A percentile compares a stretch with the other conserved stretches of the same genome.
These are phyloP conservation scores for Temnothorax ravouxi DNA, from an alignment of 2,888 invertebrate genomes.

Conservation along the genomic window DNA sequence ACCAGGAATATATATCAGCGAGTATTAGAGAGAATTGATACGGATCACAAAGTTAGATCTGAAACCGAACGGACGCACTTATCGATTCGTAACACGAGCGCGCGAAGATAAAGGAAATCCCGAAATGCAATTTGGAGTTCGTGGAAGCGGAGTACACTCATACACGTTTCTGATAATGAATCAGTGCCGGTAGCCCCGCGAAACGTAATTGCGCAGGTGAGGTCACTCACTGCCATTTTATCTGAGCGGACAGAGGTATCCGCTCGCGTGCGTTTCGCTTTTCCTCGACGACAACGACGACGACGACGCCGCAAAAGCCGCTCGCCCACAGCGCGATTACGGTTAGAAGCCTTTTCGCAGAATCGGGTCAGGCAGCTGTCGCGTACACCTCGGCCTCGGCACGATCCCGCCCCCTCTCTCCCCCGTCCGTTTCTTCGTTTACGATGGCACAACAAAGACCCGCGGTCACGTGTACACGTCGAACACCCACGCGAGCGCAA, in stretches of 20 bases:
- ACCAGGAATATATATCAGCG: not conserved
- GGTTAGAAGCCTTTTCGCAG: slow-evolving; percentile 69
- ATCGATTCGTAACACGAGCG: not conserved
- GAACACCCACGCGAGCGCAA: slow-evolving; percentile 55
- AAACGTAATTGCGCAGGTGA: slow-evolving; percentile 62
- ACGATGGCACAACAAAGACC: slow-evolving; percentile 64
- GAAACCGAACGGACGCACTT: not conserved
- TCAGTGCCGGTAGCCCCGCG: slow-evolving; percentile 58
- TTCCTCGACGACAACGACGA: slow-evolving; percentile 7
- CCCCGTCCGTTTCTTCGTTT: slow-evolving; percentile 31
- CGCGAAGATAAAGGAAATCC: slow-evolving; percentile 21
- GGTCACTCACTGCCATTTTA: slow-evolving; percentile 60
- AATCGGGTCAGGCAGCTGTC: slow-evolving; percentile 77
- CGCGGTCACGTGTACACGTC: slow-evolving; percentile 39
- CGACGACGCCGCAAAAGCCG: slow-evolving; percentile 51
- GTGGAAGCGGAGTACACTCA: slow-evolving; percentile 47
- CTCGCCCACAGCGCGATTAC: slow-evolving; percentile 68
- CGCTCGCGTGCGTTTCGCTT: slow-evolving; percentile 16
- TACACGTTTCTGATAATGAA: slow-evolving; percentile 70
- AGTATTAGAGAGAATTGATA: not conserved
- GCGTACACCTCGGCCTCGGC: slow-evolving; percentile 50
- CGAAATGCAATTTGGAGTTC: slow-evolving; percentile 13
- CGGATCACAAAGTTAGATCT: not conserved
- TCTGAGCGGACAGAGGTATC: not conserved
- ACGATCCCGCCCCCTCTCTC: slow-evolving; percentile 52